Percentiles rank a stretch among this genome's conserved stretches.
These are phyloP conservation scores for Drosophila quadrilineata DNA, from an alignment of 1,140 invertebrate species.

Conservation along the genomic window DNA sequence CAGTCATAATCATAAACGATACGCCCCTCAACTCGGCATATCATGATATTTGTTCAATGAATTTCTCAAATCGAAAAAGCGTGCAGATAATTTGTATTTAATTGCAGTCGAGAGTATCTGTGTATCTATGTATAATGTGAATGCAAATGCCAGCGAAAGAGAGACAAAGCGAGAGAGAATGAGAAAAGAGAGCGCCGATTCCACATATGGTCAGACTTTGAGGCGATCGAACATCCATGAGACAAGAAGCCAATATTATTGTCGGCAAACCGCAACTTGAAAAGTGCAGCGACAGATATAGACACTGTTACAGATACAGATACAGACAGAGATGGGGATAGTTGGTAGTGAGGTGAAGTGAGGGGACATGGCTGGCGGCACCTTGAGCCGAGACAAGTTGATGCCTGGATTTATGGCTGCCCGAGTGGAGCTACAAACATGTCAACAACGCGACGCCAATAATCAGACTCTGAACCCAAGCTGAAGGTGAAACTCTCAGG, in stretches of 20 bases:
- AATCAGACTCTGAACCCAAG: conserved; percentile 76
- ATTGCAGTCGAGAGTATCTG: conserved; percentile 42
- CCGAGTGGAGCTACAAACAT: conserved; percentile 30
- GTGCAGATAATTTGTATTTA: conserved; percentile 75
- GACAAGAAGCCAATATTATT: conserved; percentile 57
- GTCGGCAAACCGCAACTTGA: conserved; percentile 62
- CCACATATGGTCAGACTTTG: conserved; percentile 31
- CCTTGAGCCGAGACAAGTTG: conserved; percentile 50
- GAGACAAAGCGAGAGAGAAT: background rate
- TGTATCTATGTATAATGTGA: conserved; percentile 62
- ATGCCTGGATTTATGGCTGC: conserved; percentile 72
- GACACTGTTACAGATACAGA: conserved; percentile 41
- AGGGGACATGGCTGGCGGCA: conserved; percentile 20
- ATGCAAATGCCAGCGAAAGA: conserved; percentile 23
- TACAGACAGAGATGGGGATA: background rate
- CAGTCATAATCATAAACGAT: conserved; percentile 24
- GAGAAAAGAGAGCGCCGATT: background rate
- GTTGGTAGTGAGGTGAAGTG: conserved; percentile 3
- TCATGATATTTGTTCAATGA: conserved; percentile 69
- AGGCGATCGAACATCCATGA: conserved; percentile 31
- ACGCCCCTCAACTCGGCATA: conserved; percentile 27
- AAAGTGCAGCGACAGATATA: conserved; percentile 77
- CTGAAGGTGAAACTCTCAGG: no score
- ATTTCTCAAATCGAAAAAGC: conserved; percentile 70
- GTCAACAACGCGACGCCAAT: conserved; percentile 74